Evolutionary conservation across 2,797 vertebrate species (phyloP).

Genomic region (Crax fasciolata): DNA sequence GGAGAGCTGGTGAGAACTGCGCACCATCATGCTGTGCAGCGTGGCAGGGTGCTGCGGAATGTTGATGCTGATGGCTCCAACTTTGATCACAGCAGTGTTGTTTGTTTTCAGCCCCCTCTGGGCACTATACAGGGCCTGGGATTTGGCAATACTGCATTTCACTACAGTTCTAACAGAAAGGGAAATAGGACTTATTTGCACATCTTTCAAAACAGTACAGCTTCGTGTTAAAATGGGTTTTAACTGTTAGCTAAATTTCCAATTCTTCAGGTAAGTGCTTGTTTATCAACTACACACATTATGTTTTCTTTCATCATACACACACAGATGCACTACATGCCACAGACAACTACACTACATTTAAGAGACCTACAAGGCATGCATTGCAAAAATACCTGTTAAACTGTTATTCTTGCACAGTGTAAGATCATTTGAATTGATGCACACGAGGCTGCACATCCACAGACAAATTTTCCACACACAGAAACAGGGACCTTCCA

Average conservation of each 20-base stretch:
- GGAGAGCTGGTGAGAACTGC: slow-evolving; percentile 98
- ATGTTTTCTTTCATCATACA: not conserved
- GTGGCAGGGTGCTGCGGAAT: slow-evolving; percentile 99
- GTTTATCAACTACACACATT: not conserved
- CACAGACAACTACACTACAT: slow-evolving; percentile 32
- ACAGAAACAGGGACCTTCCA: not conserved
- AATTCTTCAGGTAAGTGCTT: not conserved
- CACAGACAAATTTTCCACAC: slow-evolving; percentile 5
- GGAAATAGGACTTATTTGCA: not conserved
- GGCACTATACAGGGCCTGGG: slow-evolving; percentile 97
- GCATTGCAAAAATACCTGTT: slow-evolving; percentile 30
- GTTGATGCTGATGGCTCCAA: slow-evolving; percentile 97
- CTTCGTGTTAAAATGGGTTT: not conserved
- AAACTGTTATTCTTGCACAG: not conserved
- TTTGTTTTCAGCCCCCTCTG: slow-evolving; percentile 96
- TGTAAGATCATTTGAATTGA: not conserved
- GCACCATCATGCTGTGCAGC: slow-evolving; percentile 99
- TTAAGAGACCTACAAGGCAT: slow-evolving; percentile 15
- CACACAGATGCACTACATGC: slow-evolving; percentile 57
- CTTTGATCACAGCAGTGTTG: slow-evolving; percentile 96
- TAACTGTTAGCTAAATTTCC: not conserved
- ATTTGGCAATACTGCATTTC: slow-evolving; percentile 99
- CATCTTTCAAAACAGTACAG: rapidly evolving
- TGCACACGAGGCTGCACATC: not conserved
- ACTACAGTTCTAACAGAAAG: slow-evolving; percentile 91